phyloP scores from a whole-genome alignment of 37 sponge, comb jelly and placozoan species.

The Oscarella lobularis region DNA sequence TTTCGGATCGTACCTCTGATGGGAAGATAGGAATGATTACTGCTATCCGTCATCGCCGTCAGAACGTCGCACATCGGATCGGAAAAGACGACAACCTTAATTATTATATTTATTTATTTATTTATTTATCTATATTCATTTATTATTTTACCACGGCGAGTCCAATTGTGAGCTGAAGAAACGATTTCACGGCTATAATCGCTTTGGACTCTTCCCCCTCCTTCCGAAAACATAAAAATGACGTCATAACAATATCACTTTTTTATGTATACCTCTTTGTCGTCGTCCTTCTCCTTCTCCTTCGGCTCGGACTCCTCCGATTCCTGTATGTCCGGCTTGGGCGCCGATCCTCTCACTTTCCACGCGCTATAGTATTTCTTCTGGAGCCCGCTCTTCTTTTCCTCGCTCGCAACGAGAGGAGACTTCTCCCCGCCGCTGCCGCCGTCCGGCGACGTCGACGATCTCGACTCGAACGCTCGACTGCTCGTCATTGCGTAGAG shows the following conservation, averaged over 20 bases:
- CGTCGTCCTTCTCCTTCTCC: background rate
- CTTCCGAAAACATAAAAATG: too few relatives aligned
- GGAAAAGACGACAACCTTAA: slow-evolving; percentile 62
- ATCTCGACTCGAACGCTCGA: background rate
- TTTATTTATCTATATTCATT: background rate
- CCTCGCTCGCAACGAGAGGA: background rate
- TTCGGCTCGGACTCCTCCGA: background rate
- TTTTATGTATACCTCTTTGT: background rate
- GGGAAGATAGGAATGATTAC: slow-evolving; percentile 15
- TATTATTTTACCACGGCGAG: slow-evolving; percentile 38
- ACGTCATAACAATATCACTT: too few relatives aligned
- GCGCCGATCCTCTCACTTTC: slow-evolving; percentile 17
- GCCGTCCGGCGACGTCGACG: background rate
- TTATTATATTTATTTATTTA: background rate
- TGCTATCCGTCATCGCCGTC: slow-evolving; percentile 39
- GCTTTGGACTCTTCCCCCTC: slow-evolving; percentile 43
- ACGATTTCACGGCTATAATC: slow-evolving; percentile 49
- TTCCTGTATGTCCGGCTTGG: background rate
- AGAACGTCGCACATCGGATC: slow-evolving; percentile 81
- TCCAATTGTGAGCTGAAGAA: slow-evolving; percentile 30
- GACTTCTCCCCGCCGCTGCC: background rate
- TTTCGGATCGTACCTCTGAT: background rate
- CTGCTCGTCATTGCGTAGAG: background rate
- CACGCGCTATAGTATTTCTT: slow-evolving; percentile 69
- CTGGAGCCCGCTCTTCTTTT: slow-evolving; percentile 7